Base-by-base conservation (phyloP, 1,140 invertebrate species). In the Drosophila triauraria region DNA sequence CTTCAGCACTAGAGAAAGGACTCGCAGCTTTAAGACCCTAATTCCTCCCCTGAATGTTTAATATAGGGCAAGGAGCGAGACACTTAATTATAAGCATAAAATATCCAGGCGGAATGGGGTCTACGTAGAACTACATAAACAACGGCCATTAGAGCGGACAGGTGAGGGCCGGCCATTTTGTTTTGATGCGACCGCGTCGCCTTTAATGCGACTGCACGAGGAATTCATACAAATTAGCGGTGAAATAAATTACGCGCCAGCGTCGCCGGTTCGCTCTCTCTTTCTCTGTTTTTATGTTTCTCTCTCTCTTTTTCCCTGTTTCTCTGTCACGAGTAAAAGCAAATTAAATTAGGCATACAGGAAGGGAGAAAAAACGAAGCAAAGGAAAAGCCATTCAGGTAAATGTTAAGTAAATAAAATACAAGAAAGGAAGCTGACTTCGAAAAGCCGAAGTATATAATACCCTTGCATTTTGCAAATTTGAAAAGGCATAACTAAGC, bases 31-130 rank as follows among this genome's bases (percentile, higher is more conserved):
- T 71, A 71, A 47, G 35, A 9, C 12, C 25, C 23, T 20, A 30
- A 42, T 46, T 43, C 23, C 30, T 20, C 44, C 4, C 32, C 0
- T 15, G 30, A 12, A 42, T 27, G 58, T 53, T 58, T 53, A 64
- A 77, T 72, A 77, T 72, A 61, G 57, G 57, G 27, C 56, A 23
- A 61, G 10, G 53, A 44, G 75, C 64, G 61, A 83, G 71, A 70
- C 80, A 88, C 84, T 83, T 87, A 87, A 87, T 88, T 83, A 87
- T 87, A 80, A 80, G 68, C 80, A 88, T 63, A 82, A 80, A 82
- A 58, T 12, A 35, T 6, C n/a, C 10, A 13, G 35, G 50, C 46
- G 68, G 62, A 65, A 25, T 60, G 80, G 61, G 63, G 25, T 51
- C 65, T 42, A 47, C 78, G 13, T 44, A 50, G 25, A 62, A 69